phyloP scores from a whole-genome alignment of 2,113 vertebrate species.

The Girardinichthys multiradiatus region DNA sequence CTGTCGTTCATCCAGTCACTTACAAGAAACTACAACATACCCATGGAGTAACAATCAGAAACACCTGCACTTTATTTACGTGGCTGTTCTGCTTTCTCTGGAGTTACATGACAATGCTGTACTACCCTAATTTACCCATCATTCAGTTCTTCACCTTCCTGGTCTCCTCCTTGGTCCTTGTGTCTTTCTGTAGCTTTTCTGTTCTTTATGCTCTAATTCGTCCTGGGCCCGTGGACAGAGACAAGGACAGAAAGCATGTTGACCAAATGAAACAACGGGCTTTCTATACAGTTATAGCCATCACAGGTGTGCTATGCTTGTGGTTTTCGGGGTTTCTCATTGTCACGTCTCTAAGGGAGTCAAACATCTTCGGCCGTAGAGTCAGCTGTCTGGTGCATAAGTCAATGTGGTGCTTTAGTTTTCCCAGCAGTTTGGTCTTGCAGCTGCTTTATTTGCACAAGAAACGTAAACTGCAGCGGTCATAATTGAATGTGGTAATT shows the following conservation, averaged over 20 bases:
- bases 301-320: neutral
- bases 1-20: conserved; percentile 26
- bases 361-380: neutral
- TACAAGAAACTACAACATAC: conserved; percentile 6
- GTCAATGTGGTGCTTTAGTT: neutral
- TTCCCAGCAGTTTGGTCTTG: neutral
- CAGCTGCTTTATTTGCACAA: neutral
- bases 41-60: conserved; percentile 12
- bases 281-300: conserved; percentile 1
- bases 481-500: no score
- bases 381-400: neutral
- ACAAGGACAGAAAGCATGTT: neutral
- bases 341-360: neutral
- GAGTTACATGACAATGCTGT: fast-evolving
- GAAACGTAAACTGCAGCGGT: neutral
- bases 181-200: neutral
- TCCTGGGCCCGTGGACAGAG: conserved; percentile 1
- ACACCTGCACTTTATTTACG: neutral
- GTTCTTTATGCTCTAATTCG: neutral
- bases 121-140: neutral
- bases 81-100: conserved; percentile 11
- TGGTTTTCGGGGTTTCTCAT: neutral
- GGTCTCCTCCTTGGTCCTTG: neutral
- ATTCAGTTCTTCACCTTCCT: neutral
- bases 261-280: conserved; percentile 13